phyloP scores from a whole-genome alignment of 2,113 vertebrate genomes.

The Ia io region DNA sequence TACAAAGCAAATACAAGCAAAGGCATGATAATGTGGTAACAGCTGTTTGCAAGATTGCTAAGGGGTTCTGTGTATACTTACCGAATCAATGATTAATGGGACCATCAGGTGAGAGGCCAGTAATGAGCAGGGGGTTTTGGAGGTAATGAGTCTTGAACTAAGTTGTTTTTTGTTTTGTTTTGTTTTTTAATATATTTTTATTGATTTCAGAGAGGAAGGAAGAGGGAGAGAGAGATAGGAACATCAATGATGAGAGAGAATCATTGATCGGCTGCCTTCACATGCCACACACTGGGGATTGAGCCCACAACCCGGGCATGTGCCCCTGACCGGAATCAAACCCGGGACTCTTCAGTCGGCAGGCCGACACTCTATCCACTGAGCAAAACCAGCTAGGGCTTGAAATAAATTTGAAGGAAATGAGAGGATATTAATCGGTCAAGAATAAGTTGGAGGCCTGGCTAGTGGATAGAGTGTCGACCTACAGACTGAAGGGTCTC shows the following conservation, averaged over 20 bases:
- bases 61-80: not conserved
- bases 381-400: too few species aligned
- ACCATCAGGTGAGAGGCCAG: not conserved
- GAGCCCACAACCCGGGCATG: too few species aligned
- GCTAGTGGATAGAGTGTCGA: too few species aligned
- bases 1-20: constrained; percentile 33
- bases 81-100: not conserved
- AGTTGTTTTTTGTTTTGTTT: not conserved
- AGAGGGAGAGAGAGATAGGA: too few species aligned
- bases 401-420: not conserved
- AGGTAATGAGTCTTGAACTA: not conserved
- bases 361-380: too few species aligned
- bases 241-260: too few species aligned
- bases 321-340: too few species aligned
- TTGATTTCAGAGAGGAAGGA: too few species aligned
- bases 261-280: too few species aligned
- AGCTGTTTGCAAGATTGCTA: not conserved
- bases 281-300: too few species aligned
- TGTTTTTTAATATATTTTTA: not conserved
- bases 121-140: not conserved
- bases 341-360: too few species aligned
- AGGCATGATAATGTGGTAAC: not conserved
- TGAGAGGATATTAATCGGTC: not conserved
- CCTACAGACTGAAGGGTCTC: too few species aligned
- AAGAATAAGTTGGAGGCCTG: not conserved